Evolutionary conservation across 2,113 vertebrate genomes (phyloP).

Genomic region (Falcunculus frontatus): DNA sequence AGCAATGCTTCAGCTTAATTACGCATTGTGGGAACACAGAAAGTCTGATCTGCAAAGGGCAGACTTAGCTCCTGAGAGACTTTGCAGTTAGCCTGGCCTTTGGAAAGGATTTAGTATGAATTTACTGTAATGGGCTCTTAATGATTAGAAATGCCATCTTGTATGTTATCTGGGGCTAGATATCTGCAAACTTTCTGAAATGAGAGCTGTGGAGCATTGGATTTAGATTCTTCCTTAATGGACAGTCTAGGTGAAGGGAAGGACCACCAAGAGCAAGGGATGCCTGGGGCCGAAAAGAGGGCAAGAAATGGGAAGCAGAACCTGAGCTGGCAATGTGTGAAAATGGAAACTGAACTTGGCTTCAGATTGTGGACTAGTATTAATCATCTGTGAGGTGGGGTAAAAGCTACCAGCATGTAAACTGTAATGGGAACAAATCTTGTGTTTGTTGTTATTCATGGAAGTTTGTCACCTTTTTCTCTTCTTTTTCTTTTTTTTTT

Average conservation of each 20-base stretch:
- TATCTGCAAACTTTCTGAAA: background rate
- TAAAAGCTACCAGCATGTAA: background rate
- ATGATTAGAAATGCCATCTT: background rate
- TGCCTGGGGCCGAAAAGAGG: background rate
- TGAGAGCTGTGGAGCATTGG: background rate
- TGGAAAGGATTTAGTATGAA: background rate
- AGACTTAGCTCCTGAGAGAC: background rate
- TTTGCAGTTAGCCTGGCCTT: background rate
- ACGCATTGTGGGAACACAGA: background rate
- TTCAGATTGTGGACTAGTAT: background rate
- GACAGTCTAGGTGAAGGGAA: background rate
- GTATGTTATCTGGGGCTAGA: background rate
- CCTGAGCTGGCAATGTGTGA: background rate
- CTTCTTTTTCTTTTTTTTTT: background rate
- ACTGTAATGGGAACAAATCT: background rate
- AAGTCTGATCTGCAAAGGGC: background rate
- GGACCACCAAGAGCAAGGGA: background rate
- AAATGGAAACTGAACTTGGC: background rate
- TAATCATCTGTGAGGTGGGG: background rate
- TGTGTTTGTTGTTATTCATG: background rate
- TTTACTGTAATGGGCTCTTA: background rate
- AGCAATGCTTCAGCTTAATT: background rate
- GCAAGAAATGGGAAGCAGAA: background rate
- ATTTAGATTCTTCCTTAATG: background rate
- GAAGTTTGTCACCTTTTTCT: background rate